Conservation (phyloP, 2,888 invertebrate genomes). For the Argyresthia goedartella region DNA sequence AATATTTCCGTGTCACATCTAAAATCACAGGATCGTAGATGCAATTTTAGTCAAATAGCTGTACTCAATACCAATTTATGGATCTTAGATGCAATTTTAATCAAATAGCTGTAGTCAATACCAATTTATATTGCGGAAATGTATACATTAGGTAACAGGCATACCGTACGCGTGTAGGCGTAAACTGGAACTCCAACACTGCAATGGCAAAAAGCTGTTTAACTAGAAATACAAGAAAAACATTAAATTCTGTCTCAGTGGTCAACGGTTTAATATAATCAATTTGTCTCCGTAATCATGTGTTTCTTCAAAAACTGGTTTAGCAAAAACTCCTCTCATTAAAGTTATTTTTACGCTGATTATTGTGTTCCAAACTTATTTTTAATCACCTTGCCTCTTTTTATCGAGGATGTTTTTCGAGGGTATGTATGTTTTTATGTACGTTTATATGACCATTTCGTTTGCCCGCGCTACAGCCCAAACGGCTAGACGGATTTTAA, state of each 20-base stretch:
- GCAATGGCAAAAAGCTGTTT: background rate
- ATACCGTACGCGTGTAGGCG: background rate
- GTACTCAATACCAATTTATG: background rate
- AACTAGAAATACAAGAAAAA: constrained; percentile 1
- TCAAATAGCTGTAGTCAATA: background rate
- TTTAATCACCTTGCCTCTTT: background rate
- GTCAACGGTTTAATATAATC: background rate
- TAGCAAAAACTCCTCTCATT: background rate
- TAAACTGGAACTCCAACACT: no score
- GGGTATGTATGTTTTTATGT: no score
- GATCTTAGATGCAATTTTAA: background rate
- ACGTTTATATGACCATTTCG: no score
- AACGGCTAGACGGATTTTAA: no score
- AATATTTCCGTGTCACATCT: no score
- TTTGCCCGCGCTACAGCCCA: no score
- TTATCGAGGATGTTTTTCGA: constrained; percentile 9
- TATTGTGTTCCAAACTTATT: background rate
- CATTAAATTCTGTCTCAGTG: background rate
- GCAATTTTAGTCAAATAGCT: background rate
- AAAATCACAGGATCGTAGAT: no score
- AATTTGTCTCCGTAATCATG: background rate
- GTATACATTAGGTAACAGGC: background rate
- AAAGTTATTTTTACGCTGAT: no score
- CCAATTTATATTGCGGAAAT: background rate
- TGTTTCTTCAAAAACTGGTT: background rate